These are phyloP conservation scores for Panulirus ornatus DNA, from an alignment of 1,140 invertebrate genomes.

Conservation along the genomic window DNA sequence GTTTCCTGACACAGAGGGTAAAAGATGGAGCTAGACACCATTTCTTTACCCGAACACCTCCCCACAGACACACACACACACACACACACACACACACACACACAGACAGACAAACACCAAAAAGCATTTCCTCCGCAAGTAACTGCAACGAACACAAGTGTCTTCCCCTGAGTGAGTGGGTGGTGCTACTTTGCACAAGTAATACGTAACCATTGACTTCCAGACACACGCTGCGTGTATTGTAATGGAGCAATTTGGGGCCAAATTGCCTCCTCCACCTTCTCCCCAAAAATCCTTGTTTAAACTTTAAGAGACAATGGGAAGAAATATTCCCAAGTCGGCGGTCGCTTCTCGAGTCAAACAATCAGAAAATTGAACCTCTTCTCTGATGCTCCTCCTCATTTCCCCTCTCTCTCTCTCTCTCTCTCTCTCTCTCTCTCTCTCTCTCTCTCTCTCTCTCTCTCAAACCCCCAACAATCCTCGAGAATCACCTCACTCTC, in stretches of 20 bases:
- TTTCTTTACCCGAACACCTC: too few relatives aligned
- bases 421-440: not conserved
- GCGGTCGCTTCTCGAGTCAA: not conserved
- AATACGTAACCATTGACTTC: not conserved
- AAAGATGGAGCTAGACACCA: too few relatives aligned
- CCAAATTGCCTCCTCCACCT: not conserved
- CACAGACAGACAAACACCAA: too few relatives aligned
- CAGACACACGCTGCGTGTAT: not conserved
- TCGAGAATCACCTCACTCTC: too few relatives aligned
- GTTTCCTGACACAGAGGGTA: too few relatives aligned
- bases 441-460: not conserved
- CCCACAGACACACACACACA: too few relatives aligned
- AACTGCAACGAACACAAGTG: not conserved
- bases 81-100: too few relatives aligned
- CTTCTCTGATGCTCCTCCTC: not conserved
- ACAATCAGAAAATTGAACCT: slow-evolving; percentile 17
- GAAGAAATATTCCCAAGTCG: not conserved
- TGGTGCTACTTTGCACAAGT: not conserved
- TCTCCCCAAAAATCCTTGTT: not conserved
- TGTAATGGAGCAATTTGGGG: slow-evolving; percentile 13
- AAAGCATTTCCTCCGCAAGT: not conserved
- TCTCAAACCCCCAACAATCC: too few relatives aligned
- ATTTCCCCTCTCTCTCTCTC: not conserved
- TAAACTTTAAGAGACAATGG: not conserved
- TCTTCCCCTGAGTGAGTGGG: not conserved